A percentile compares a stretch with the other conserved stretches of the same genome.
phyloP scores from a whole-genome alignment of 2,113 vertebrate genomes.

The Orcinus orca region DNA sequence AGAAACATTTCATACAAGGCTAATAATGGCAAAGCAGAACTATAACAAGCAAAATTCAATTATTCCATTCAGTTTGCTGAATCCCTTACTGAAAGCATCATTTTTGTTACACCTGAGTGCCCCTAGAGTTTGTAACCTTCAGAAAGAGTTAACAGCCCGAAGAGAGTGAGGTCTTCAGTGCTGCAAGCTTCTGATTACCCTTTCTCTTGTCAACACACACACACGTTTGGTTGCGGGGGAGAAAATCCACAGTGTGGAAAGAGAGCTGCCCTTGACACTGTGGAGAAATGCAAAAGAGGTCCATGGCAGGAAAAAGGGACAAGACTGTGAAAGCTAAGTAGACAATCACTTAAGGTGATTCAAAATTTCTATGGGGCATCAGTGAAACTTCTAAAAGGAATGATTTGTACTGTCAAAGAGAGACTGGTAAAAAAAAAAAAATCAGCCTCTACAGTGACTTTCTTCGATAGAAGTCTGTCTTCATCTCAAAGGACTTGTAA shows the following conservation, averaged over 20 bases:
- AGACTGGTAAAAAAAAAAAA: not conserved
- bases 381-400: constrained; percentile 3
- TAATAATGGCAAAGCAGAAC: not conserved
- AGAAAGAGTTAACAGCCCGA: not conserved
- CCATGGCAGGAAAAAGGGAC: not conserved
- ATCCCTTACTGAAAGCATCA: not conserved
- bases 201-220: not conserved
- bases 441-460: not conserved
- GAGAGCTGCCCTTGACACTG: not conserved
- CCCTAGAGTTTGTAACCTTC: not conserved
- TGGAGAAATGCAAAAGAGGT: not conserved
- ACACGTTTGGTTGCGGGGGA: not conserved
- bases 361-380: not conserved
- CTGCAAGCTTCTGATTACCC: not conserved
- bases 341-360: not conserved
- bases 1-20: not conserved
- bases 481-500: constrained; percentile 19
- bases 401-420: not conserved
- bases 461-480: constrained; percentile 15
- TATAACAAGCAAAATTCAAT: not conserved
- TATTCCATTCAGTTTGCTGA: not conserved
- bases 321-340: not conserved
- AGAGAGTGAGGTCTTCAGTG: not conserved
- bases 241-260: not conserved
- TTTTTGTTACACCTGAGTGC: not conserved